Evolutionary conservation across 2,888 invertebrate species (phyloP), one percentile per base, ranked within the genome.

Genomic region (Cantharis nigra): DNA sequence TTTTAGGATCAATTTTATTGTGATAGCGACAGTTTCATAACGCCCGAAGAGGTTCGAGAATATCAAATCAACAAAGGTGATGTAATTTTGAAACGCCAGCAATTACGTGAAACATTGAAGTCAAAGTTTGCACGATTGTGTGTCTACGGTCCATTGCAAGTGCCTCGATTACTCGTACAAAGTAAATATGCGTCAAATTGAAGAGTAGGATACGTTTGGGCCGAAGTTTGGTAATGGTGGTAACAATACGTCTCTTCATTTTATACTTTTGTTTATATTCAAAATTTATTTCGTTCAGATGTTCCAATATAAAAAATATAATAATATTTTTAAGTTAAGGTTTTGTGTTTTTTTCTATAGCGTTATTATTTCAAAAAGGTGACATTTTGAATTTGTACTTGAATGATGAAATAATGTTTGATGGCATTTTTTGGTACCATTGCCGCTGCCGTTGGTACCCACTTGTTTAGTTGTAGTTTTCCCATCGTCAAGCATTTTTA

Each of bases 11-110:
- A 93, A 81, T 94, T 93, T 90, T 93, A 95, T 82, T 94, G 93
- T 81, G 95, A 94, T 86, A 94, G 94, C 82, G 94, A 93, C 84
- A 92, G 91, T 83, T 93, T 94, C 91, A 97, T 97, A 90, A 96
- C 97, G 82, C 93, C 94, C 83, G 97, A 97, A 89, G 97, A 97
- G 88, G 94, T 97, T 82, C 91, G 93, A 89, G 95, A 95, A 89
- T 97, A 96, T 88, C 94, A 95, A 90, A 94, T 94, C 82, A 94
- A 94, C 86, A 91, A 91, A 87, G 92, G 92, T 86, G 94, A 94
- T 87, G 93, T 96, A 84, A 92, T 93, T 79, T 93, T 95, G 85
- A 93, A 95, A 89, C 93, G 97, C 82, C 93, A 94, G 85, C 94
- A 96, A 89, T 89, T 97, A 84, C 91, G 97, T 74, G 94, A 96